A percentile compares a stretch with the other conserved stretches of the same genome.
Evolutionary conservation across 2,888 invertebrate genomes (phyloP).

Genomic region (Trissolcus brochymenae): DNA sequence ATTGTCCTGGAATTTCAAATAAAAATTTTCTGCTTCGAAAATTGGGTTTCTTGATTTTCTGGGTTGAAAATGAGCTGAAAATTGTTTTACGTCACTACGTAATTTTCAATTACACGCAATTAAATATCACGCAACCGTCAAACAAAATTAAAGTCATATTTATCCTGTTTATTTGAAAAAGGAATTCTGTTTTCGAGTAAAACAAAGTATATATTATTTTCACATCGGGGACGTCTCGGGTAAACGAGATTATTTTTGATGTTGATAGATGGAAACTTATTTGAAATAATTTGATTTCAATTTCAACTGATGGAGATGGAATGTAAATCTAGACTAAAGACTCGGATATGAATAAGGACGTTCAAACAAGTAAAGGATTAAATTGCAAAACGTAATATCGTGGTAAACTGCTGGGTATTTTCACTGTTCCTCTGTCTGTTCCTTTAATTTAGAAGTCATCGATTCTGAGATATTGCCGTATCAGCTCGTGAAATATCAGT

Average conservation of each 20-base stretch:
- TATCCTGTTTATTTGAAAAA: conserved; percentile 37
- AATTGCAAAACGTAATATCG: conserved; percentile 42
- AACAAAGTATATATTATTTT: too few relatives aligned
- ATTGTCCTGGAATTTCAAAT: too few relatives aligned
- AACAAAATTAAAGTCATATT: conserved; percentile 45
- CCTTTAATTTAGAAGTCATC: conserved; percentile 49
- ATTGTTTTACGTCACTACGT: too few relatives aligned
- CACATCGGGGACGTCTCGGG: too few relatives aligned
- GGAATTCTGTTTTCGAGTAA: not conserved
- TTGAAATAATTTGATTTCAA: conserved; percentile 1
- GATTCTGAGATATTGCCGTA: conserved; percentile 53
- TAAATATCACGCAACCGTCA: conserved; percentile 30
- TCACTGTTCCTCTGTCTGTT: conserved; percentile 38
- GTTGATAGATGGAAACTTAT: too few relatives aligned
- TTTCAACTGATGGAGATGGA: conserved; percentile 5
- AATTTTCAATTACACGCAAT: conserved; percentile 34
- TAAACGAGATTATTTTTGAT: too few relatives aligned
- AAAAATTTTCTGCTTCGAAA: too few relatives aligned
- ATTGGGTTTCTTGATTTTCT: too few relatives aligned
- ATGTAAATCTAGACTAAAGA: conserved; percentile 14
- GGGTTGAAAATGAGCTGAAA: not conserved
- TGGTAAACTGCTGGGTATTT: conserved; percentile 29
- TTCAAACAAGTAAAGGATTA: conserved; percentile 31
- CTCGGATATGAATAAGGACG: conserved; percentile 20
- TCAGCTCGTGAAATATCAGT: conserved; percentile 48